These are phyloP conservation scores for Cossypha polioptera DNA, from an alignment of 2,797 vertebrate genomes.

Conservation along the genomic window DNA sequence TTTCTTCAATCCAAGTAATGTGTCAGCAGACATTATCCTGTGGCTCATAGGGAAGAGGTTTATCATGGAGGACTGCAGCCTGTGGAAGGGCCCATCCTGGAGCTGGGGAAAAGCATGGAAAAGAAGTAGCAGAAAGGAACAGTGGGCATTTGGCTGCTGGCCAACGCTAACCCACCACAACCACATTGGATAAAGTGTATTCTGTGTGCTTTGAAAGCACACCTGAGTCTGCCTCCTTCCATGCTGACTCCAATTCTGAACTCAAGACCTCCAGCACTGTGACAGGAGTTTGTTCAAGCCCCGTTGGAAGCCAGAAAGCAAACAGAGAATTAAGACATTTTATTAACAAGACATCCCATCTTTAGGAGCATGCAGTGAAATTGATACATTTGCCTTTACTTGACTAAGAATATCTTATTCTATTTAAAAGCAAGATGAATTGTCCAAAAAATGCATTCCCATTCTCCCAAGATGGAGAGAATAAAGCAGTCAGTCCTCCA, in stretches of 20 bases:
- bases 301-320: not conserved
- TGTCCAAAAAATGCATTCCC: not conserved
- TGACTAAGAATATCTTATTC: not conserved
- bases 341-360: not conserved
- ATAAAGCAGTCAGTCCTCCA: not conserved
- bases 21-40: not conserved
- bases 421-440: not conserved
- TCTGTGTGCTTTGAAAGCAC: not conserved
- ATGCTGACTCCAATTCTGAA: not conserved
- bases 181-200: not conserved
- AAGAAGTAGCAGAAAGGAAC: not conserved
- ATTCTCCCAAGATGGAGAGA: not conserved
- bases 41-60: not conserved
- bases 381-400: not conserved
- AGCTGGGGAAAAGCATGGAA: not conserved
- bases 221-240: not conserved
- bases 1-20: not conserved
- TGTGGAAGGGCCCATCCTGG: rapidly evolving
- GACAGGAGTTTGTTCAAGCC: not conserved
- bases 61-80: not conserved
- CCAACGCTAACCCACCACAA: not conserved
- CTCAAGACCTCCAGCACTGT: not conserved
- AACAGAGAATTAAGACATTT: not conserved
- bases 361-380: not conserved
- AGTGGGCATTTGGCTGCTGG: not conserved